phyloP scores from a whole-genome alignment of 2,888 invertebrate genomes.

The Boloria selene region DNA sequence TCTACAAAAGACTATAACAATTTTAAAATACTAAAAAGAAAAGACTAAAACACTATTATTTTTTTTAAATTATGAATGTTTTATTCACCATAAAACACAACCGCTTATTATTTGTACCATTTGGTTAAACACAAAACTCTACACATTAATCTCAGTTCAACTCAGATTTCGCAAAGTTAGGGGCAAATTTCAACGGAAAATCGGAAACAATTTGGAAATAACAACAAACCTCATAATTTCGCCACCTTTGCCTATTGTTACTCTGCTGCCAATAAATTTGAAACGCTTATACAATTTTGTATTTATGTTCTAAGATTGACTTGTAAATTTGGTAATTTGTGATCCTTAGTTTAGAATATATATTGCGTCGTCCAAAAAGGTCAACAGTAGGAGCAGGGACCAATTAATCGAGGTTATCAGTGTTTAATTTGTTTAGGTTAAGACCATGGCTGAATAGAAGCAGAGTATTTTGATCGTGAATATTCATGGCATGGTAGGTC shows the following conservation, averaged over 20 bases:
- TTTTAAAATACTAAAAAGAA: too few species aligned
- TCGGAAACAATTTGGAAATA: conserved; percentile 74
- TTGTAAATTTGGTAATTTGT: conserved; percentile 41
- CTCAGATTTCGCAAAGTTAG: conserved; percentile 67
- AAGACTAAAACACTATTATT: too few species aligned
- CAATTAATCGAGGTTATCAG: conserved; percentile 32
- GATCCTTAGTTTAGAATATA: conserved; percentile 30
- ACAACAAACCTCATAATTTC: conserved; percentile 74
- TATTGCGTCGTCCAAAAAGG: conserved; percentile 32
- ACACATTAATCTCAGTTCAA: conserved; percentile 72
- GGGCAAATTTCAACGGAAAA: conserved; percentile 60
- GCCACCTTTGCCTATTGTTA: conserved; percentile 61
- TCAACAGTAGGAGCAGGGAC: conserved; percentile 19
- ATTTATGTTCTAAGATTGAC: conserved; percentile 41
- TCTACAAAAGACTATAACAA: too few species aligned
- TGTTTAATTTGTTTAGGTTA: conserved; percentile 29
- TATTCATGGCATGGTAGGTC: background rate
- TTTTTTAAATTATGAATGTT: too few species aligned
- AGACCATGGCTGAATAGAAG: background rate
- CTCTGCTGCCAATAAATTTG: conserved; percentile 43
- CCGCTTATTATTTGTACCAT: conserved; percentile 36
- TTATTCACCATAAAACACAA: too few species aligned
- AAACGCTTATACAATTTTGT: conserved; percentile 36
- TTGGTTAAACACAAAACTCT: conserved; percentile 53
- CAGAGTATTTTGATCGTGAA: background rate